Percentiles rank a stretch among this genome's conserved stretches.
Evolutionary conservation across 1,140 invertebrate genomes (phyloP).

Genomic region (Drosophila kepulauana): DNA sequence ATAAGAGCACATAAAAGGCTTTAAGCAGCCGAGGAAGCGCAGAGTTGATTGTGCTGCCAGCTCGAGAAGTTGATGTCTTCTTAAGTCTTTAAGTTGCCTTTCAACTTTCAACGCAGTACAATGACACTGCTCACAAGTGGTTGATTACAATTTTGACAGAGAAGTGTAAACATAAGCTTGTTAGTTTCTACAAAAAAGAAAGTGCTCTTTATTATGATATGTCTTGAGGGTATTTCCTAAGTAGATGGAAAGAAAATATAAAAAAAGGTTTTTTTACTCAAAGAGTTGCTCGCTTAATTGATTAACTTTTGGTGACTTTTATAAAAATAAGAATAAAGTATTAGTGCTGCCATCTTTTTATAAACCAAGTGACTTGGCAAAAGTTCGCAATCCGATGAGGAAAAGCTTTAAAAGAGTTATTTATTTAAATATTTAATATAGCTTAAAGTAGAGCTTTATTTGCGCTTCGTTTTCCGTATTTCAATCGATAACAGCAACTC

Average conservation of each 20-base stretch:
- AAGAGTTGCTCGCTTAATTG: not conserved
- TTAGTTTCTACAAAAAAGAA: not conserved
- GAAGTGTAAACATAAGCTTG: not conserved
- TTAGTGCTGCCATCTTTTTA: not conserved
- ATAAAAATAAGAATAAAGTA: not conserved
- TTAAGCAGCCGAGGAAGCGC: not conserved
- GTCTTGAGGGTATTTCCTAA: not conserved
- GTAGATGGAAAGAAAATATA: no score
- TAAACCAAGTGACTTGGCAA: not conserved
- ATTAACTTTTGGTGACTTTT: conserved; percentile 4
- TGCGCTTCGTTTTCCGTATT: not conserved
- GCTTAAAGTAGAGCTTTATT: no score
- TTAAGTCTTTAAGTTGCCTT: conserved; percentile 1
- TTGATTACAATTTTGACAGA: not conserved
- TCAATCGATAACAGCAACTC: not conserved
- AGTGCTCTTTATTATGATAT: not conserved
- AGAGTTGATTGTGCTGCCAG: not conserved
- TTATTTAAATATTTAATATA: not conserved
- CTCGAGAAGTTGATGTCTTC: not conserved
- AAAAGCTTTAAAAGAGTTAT: not conserved
- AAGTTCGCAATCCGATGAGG: not conserved
- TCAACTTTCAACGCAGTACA: not conserved
- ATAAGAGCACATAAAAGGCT: not conserved
- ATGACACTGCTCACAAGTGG: not conserved
- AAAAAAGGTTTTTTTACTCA: not conserved